Evolutionary conservation across 2,113 vertebrate genomes (phyloP).

Genomic region (Zeus faber): DNA sequence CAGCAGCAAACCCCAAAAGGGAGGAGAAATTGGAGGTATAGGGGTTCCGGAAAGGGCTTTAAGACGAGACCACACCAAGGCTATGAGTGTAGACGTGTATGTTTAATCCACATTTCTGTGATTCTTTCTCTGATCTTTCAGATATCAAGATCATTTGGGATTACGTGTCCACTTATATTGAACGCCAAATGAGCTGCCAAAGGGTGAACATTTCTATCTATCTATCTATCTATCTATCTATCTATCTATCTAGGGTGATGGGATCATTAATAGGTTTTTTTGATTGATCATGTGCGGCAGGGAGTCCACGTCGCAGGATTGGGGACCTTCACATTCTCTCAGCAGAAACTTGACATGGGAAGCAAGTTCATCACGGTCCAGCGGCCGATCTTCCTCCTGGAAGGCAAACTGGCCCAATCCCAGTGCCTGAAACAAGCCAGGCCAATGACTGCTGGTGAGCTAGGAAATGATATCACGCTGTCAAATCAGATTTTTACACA

Average conservation of each 20-base stretch:
- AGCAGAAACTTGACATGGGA: slow-evolving; percentile 71
- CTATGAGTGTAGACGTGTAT: not conserved
- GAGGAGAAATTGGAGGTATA: not conserved
- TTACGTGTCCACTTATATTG: slow-evolving; percentile 71
- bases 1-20: not conserved
- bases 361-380: slow-evolving; percentile 63
- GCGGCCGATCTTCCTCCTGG: slow-evolving; percentile 73
- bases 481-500: too few species aligned
- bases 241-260: not conserved
- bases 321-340: slow-evolving; percentile 80
- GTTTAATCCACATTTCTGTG: not conserved
- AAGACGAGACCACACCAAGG: not conserved
- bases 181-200: slow-evolving; percentile 66
- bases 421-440: slow-evolving; percentile 72
- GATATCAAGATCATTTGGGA: slow-evolving; percentile 77
- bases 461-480: too few species aligned
- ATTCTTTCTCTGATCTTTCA: slow-evolving; percentile 45
- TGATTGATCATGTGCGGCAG: slow-evolving; percentile 46
- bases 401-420: slow-evolving; percentile 72
- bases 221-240: slow-evolving; percentile 6
- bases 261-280: not conserved
- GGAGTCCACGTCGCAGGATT: slow-evolving; percentile 77
- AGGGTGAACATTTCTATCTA: slow-evolving; percentile 65
- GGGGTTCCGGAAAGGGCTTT: too few species aligned
- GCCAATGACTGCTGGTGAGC: slow-evolving; percentile 72